Conservation (phyloP, 53 echinoderm and acorn worm species). For the Patiria pectinifera region DNA sequence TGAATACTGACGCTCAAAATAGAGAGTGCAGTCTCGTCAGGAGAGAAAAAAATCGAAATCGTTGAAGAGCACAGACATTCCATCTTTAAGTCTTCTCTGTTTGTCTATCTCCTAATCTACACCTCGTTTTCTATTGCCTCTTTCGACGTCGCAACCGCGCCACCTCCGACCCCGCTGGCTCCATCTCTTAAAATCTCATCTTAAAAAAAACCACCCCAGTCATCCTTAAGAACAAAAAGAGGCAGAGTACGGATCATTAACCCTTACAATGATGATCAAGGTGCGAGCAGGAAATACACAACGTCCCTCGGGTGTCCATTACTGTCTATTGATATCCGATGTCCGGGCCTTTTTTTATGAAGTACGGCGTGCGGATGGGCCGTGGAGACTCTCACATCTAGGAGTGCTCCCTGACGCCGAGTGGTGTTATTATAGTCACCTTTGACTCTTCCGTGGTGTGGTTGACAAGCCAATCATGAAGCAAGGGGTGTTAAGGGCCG, state of each 20-base stretch:
- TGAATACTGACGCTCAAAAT: too few species aligned
- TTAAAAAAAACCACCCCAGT: background rate
- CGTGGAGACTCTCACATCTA: background rate
- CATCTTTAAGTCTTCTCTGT: too few species aligned
- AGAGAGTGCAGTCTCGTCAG: too few species aligned
- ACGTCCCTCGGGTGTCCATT: conserved; percentile 4
- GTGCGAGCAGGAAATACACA: background rate
- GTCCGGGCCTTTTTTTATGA: background rate
- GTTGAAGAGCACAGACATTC: too few species aligned
- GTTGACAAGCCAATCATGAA: background rate
- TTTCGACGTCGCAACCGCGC: background rate
- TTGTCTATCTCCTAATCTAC: background rate
- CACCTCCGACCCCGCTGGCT: background rate
- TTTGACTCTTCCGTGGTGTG: background rate
- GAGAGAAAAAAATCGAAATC: too few species aligned
- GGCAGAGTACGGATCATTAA: background rate
- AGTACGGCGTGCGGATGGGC: background rate
- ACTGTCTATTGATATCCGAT: conserved; percentile 14
- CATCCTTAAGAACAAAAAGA: too few species aligned
- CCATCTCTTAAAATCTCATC: background rate
- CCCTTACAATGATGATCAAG: background rate
- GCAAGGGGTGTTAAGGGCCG: background rate
- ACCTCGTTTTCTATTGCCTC: background rate
- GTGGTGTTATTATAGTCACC: background rate
- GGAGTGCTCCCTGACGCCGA: background rate